Base-by-base conservation (phyloP, 2,113 vertebrate species). In the Nyctibius bracteatus region DNA sequence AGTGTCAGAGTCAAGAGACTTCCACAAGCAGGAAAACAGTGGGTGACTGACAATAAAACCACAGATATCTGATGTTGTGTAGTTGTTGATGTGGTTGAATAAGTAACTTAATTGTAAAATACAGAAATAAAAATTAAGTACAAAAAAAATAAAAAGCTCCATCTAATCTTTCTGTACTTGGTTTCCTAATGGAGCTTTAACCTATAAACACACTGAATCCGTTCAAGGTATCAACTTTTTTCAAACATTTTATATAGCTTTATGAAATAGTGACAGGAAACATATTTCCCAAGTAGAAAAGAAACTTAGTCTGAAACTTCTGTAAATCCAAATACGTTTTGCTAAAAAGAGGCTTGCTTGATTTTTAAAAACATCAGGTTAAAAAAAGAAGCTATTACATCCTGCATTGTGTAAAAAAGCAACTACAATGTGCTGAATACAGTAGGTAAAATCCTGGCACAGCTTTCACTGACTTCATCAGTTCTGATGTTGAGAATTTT, bases 41-140 rank as follows among this genome's bases (percentile, higher is more conserved):
- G 78, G 86, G 87, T 94, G 90, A 93, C 78, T 96, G 91, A 93
- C 62, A 95, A 87, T 94, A 95, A 96, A 97, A 90, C 85, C 81
- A 83, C 92, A 95, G 92, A 92, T 93, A 94, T 61, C 81, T 91
- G 82, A 94, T 81, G 79, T 46, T 83, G 49, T 65, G 24, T 93
- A 94, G 90, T 94, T 94, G 91, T 82, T 79, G 81, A 85, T 93
- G 92, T 81, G 93, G 88, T 46, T 94, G 93, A 96, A 85, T 35
- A 82, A 96, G 91, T 86, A 52, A 91, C 73, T 94, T 94, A 96
- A 94, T 92, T 94, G 62, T 71, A 88, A 90, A 86, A 81, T 78
- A 84, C 39, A 75, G 91, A 86, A 90, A 92, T 88, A 62, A 91
- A 93, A 66, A 35, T 3, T 25, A 90, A 78, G 66, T 81, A 78